Evolutionary conservation across 1,140 invertebrate species (phyloP).

Genomic region (Octopus bimaculoides): DNA sequence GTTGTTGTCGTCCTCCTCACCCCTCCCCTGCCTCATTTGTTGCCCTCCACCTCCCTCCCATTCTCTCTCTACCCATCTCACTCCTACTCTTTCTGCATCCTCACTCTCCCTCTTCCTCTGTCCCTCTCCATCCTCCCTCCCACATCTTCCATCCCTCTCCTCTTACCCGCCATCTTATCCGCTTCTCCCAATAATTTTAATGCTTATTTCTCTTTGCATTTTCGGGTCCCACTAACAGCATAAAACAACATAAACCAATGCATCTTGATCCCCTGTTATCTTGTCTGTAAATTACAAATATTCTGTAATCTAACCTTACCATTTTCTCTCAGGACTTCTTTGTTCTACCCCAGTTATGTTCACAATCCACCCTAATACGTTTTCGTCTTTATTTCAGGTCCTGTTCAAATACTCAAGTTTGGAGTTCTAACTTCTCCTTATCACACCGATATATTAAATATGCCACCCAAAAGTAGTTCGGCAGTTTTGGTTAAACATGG

Average conservation of each 20-base stretch:
- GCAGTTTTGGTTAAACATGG: conserved; percentile 29
- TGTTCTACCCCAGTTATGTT: too few species aligned
- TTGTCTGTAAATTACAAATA: too few species aligned
- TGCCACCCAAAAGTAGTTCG: conserved; percentile 23
- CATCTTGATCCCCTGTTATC: too few species aligned
- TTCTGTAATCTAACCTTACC: too few species aligned
- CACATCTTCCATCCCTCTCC: not conserved
- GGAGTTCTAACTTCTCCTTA: conserved; percentile 64
- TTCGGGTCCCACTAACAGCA: too few species aligned
- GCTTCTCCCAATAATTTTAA: not conserved
- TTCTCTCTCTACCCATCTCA: not conserved
- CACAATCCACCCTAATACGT: not conserved
- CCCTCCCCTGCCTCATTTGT: not conserved
- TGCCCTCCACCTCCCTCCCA: not conserved
- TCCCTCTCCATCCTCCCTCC: not conserved
- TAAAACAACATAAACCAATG: too few species aligned
- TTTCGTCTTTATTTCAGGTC: conserved; percentile 58
- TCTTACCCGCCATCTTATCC: not conserved
- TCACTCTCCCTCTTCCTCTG: not conserved
- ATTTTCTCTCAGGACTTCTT: too few species aligned
- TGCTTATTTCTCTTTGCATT: not conserved
- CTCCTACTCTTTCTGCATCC: not conserved
- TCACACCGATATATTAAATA: conserved; percentile 24
- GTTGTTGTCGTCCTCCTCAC: not conserved
- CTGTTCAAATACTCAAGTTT: conserved; percentile 68